A percentile compares a stretch with the other conserved stretches of the same genome.
phyloP scores from a whole-genome alignment of 2,888 invertebrate species.

The Kuschelorhynchus macadamiae region DNA sequence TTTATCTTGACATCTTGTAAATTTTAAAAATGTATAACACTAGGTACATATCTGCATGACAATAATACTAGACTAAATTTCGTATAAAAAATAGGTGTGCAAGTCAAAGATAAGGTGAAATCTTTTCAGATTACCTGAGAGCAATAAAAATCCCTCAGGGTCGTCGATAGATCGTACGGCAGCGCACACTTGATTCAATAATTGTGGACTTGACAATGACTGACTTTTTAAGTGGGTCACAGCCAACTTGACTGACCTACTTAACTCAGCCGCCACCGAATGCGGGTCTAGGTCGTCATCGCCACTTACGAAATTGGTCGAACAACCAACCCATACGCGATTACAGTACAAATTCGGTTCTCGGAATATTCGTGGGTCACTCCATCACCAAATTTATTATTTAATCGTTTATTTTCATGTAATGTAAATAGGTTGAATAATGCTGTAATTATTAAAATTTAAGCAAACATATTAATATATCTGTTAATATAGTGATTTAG shows the following conservation, averaged over 20 bases:
- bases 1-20: too few species aligned
- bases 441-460: not conserved
- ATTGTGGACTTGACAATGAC: constrained; percentile 49
- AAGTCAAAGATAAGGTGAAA: too few species aligned
- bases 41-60: too few species aligned
- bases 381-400: constrained; percentile 2
- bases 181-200: constrained; percentile 40
- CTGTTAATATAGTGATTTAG: too few species aligned
- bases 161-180: constrained; percentile 15
- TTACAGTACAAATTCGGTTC: constrained; percentile 15
- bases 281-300: constrained; percentile 49
- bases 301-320: constrained; percentile 35
- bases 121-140: not conserved
- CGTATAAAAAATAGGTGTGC: too few species aligned
- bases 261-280: constrained; percentile 37
- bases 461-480: too few species aligned
- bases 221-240: constrained; percentile 48
- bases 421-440: not conserved
- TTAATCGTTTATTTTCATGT: too few species aligned
- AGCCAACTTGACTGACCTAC: constrained; percentile 39
- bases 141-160: constrained; percentile 25
- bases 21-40: too few species aligned
- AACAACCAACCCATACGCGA: constrained; percentile 19
- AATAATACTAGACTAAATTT: too few species aligned
- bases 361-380: constrained; percentile 2